Conservation (phyloP, 2,797 vertebrate species). For the Typhlichthys eigenmanni region DNA sequence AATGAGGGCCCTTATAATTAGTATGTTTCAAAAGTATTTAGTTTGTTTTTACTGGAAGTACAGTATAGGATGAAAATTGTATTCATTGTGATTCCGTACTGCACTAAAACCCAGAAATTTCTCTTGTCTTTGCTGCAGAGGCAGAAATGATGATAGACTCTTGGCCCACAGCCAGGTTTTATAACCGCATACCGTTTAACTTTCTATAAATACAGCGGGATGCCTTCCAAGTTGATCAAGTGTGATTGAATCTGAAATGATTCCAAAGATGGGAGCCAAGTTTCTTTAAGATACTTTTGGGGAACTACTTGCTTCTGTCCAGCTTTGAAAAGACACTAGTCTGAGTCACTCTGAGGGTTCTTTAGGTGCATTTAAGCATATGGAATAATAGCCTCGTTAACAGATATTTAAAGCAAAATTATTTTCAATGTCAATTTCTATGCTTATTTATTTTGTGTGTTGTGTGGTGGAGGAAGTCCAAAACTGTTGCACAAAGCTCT, state of each 20-base stretch:
- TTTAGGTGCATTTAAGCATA: slow-evolving; percentile 34
- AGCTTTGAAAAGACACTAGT: slow-evolving; percentile 43
- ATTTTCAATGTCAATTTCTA: background rate
- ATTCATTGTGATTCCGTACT: background rate
- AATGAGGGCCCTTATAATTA: too few species aligned
- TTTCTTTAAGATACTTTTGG: slow-evolving; percentile 70
- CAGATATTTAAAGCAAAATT: background rate
- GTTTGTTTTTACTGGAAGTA: too few species aligned
- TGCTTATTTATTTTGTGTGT: too few species aligned
- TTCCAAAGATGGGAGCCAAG: slow-evolving; percentile 69
- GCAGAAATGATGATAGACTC: slow-evolving; percentile 67
- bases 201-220: slow-evolving; percentile 79
- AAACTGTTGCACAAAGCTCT: too few species aligned
- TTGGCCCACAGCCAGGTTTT: slow-evolving; percentile 63
- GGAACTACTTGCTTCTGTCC: slow-evolving; percentile 53
- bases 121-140: slow-evolving; percentile 72
- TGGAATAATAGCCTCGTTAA: slow-evolving; percentile 9
- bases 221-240: slow-evolving; percentile 75
- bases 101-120: slow-evolving; percentile 39
- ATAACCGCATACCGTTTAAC: slow-evolving; percentile 77
- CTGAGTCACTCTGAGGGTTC: slow-evolving; percentile 55
- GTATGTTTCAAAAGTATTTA: too few species aligned
- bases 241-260: slow-evolving; percentile 77
- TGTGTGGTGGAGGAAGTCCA: too few species aligned
- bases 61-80: too few species aligned